Evolutionary conservation across 2,113 vertebrate genomes (phyloP), one percentile per base, ranked within the genome.

Genomic region (Hepsetus odoe): DNA sequence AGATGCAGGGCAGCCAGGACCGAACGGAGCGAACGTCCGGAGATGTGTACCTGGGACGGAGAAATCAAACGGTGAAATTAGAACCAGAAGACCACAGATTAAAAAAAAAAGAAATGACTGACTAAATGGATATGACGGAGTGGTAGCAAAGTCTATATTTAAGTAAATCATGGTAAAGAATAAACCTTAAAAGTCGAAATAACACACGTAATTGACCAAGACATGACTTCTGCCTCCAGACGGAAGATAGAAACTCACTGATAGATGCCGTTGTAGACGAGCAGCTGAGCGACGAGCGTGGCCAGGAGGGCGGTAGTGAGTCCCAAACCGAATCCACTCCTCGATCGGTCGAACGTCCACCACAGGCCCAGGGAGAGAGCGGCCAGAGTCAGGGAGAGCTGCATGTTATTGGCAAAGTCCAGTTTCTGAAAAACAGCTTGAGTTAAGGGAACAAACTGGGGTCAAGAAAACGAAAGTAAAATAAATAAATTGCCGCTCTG

Each of bases 1-100:
- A 99, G 86, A 99, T 99, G 82, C 97, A 99, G 0, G 97, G 98
- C 56, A 99, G 95, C 97, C 97, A 99, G 53, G 98, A 99, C 72
- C 97, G 96, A 10, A 99, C 96, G 70, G 98, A 98, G 77, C 98
- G 90, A 76, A 99, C 96, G 73, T 99, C 97, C 61, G 97, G 97
- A 75, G 96, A 99, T 0, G 97, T 98, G 79, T 98, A 98, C 93
- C 98, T 99, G 84, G 49, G 74, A 67, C 0, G 2, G 3, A 46
- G 24, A 72, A 76, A 44, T 18, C n/a, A 68, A 14, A 44, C 33
- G 12, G 38, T 10, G 7, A 28, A 26, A 18, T 56, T 14, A 20
- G 24, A 13, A n/a, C n/a, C n/a, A 33, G 13, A 33, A 24, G 42
- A 10, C 13, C 16, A n/a, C n/a, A n/a, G n/a, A n/a, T n/a, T n/a